Conservation (phyloP, 2,888 invertebrate genomes). For the Tryphoninae sp. region DNA sequence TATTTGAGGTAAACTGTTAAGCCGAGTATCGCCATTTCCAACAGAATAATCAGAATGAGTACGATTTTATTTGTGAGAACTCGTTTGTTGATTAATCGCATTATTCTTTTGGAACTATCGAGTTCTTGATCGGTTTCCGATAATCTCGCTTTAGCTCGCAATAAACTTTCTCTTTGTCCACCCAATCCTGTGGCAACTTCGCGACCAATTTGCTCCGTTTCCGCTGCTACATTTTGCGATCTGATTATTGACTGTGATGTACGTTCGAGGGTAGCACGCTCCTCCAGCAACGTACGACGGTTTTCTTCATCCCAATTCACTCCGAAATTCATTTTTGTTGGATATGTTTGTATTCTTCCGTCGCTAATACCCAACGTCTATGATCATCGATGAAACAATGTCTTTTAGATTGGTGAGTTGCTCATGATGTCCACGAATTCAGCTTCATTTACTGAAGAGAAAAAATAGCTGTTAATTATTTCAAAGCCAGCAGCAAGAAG, state of each 20-base stretch:
- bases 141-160: conserved; percentile 86
- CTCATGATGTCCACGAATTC: conserved; percentile 69
- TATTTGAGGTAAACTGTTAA: conserved; percentile 86
- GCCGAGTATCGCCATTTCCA: conserved; percentile 87
- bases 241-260: conserved; percentile 86
- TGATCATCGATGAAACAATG: not conserved
- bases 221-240: conserved; percentile 88
- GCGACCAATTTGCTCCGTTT: conserved; percentile 91
- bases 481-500: no score
- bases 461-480: conserved; percentile 1
- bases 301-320: conserved; percentile 83
- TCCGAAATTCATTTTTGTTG: conserved; percentile 74
- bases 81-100: conserved; percentile 86
- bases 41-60: conserved; percentile 87
- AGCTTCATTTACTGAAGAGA: conserved; percentile 64
- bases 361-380: not conserved
- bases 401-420: conserved; percentile 33
- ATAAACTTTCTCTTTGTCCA: conserved; percentile 88
- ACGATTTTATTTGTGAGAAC: conserved; percentile 90
- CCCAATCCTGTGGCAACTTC: conserved; percentile 90
- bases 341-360: not conserved
- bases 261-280: conserved; percentile 83
- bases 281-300: conserved; percentile 84
- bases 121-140: conserved; percentile 88
- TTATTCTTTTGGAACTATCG: conserved; percentile 85